Conservation (phyloP, 2,797 vertebrate genomes). For the Urosaurus nigricauda region DNA sequence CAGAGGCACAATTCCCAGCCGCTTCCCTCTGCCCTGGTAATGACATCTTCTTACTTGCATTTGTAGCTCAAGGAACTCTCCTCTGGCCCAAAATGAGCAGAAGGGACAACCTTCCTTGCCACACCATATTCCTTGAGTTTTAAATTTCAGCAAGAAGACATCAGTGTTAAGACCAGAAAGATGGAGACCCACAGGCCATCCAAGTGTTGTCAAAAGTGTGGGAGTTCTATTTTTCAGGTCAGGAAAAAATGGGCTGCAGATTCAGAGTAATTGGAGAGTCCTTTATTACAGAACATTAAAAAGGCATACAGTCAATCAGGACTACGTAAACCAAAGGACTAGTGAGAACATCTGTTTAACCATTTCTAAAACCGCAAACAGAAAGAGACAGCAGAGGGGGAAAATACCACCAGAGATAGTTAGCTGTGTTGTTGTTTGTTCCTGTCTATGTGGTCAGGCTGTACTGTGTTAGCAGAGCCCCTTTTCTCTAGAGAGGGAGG, state of each 20-base stretch:
- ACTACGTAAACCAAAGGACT: constrained; percentile 56
- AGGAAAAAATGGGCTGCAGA: constrained; percentile 25
- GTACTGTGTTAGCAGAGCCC: constrained; percentile 19
- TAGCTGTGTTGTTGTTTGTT: constrained; percentile 3
- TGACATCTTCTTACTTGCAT: background rate
- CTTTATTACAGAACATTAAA: constrained; percentile 59
- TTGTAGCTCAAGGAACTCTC: no score
- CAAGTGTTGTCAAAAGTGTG: background rate
- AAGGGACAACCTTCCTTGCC: background rate
- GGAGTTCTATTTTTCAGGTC: constrained; percentile 1
- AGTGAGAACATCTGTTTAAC: constrained; percentile 70
- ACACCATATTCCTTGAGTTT: constrained; percentile 6
- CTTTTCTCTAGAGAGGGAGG: constrained; percentile 6
- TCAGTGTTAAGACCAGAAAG: constrained; percentile 33
- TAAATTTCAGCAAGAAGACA: rapidly evolving
- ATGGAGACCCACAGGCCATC: constrained; percentile 11
- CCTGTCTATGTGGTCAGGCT: background rate
- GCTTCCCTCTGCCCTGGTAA: constrained; percentile 14
- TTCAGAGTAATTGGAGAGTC: background rate
- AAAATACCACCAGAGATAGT: constrained; percentile 36
- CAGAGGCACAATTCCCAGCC: background rate
- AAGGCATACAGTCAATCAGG: constrained; percentile 61
- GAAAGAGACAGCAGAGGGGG: constrained; percentile 56
- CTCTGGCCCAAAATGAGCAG: background rate
- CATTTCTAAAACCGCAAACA: constrained; percentile 67